Percentiles rank a stretch among this genome's conserved stretches.
These are phyloP conservation scores for Augochlorella aurata DNA, from an alignment of 2,888 invertebrate species.

Conservation along the genomic window DNA sequence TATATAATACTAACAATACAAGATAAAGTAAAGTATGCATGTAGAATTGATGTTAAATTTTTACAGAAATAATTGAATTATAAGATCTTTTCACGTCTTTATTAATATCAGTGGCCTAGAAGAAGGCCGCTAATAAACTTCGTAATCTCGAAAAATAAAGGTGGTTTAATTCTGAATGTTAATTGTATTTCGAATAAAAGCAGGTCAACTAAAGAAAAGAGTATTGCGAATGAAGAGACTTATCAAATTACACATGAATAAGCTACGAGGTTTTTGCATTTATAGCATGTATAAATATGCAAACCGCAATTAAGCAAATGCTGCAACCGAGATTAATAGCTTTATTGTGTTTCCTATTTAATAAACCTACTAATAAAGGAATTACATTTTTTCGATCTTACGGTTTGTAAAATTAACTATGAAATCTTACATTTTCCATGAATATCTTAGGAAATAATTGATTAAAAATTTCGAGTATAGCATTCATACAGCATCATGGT, in stretches of 20 bases:
- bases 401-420: not conserved
- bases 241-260: conserved; percentile 2
- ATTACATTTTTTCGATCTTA: not conserved
- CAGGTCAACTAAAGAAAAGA: not conserved
- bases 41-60: not conserved
- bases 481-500: not conserved
- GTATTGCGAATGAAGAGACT: not conserved
- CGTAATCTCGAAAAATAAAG: too few relatives aligned
- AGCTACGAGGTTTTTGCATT: not conserved
- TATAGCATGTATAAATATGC: not conserved
- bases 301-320: not conserved
- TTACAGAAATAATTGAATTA: not conserved
- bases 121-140: not conserved
- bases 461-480: not conserved
- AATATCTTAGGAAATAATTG: not conserved
- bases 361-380: not conserved
- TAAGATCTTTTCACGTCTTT: not conserved
- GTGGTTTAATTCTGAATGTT: too few relatives aligned
- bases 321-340: not conserved
- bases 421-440: not conserved
- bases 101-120: not conserved
- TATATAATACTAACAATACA: not conserved
- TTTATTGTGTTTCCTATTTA: conserved; percentile 4
- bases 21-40: not conserved
- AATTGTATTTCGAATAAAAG: not conserved